A percentile compares a stretch with the other conserved stretches of the same genome.
Evolutionary conservation across 2,888 invertebrate species (phyloP).

Genomic region (Dasysyrphus albostriatus): DNA sequence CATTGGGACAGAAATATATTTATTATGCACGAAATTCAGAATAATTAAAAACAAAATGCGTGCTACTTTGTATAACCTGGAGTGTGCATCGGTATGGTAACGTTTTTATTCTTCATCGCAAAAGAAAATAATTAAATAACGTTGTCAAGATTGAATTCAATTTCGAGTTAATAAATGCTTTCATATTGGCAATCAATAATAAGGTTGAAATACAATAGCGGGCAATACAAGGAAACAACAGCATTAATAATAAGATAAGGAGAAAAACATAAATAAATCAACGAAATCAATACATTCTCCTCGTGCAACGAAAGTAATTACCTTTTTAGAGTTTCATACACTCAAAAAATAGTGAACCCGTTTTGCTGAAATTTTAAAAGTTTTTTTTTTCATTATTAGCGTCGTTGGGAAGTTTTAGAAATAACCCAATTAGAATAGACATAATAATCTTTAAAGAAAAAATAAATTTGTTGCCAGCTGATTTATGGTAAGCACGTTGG

Average conservation of each 20-base stretch:
- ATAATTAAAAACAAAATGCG: not conserved
- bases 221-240: not conserved
- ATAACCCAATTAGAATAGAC: too few species aligned
- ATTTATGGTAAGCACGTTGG: too few species aligned
- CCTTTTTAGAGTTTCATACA: too few species aligned
- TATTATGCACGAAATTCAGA: not conserved
- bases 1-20: too few species aligned
- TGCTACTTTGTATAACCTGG: not conserved
- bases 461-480: too few species aligned
- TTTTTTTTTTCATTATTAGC: too few species aligned
- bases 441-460: too few species aligned
- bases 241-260: not conserved
- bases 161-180: slow-evolving; percentile 30
- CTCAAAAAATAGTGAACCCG: too few species aligned
- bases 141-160: slow-evolving; percentile 52
- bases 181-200: slow-evolving; percentile 17
- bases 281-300: slow-evolving; percentile 13
- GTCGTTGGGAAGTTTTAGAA: too few species aligned
- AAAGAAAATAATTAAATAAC: slow-evolving; percentile 49
- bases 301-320: too few species aligned
- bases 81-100: slow-evolving; percentile 8
- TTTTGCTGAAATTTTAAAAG: too few species aligned
- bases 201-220: slow-evolving; percentile 6
- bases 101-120: slow-evolving; percentile 19
- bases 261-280: slow-evolving; percentile 45